Evolutionary conservation across 2,888 invertebrate genomes (phyloP), one percentile per base, ranked within the genome.

Genomic region (Schrankia costaestrigalis): DNA sequence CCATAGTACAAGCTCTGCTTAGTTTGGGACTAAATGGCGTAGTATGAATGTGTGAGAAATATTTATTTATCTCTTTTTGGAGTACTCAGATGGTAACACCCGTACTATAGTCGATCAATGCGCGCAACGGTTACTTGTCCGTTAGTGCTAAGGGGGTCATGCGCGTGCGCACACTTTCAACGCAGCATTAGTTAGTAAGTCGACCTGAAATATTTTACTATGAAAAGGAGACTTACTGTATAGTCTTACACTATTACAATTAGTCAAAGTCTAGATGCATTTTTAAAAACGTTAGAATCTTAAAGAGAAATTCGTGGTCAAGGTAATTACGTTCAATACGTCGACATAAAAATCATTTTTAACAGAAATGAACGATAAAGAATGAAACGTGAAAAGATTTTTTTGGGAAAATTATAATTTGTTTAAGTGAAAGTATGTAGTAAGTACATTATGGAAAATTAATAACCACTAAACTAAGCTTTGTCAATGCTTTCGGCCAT

Each of bases 141-240:
- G 79, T 75, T 78, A 77, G 65, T 31, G 56, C 52, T 50, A 84
- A 84, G 78, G 76, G 72, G 86, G 86, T 87, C 86, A 56, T 48
- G 52, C 56, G 50, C 81, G 77, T 74, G 82, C 76, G 62, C 71
- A 63, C 33, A 66, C 70, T 79, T 82, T 81, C 81, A 68, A 80
- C 72, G 70, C 64, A 51, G 44, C 59, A 60, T 55, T 61, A 59
- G 48, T 56, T 62, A 58, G 60, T 53, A 56, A n/a, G 56, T 47
- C 64, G 64, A 66, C 62, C 70, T 77, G 61, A 72, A 78, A 78
- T 66, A 58, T 53, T 52, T 57, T 43, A 35, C 38, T 53, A 53
- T 38, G 33, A 56, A 47, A 36, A 43, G 45, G 39, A 42, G 42
- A 31, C 29, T 42, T 29, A 26, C 42, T 37, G 37, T 25, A 31